These are phyloP conservation scores for Callocephalon fimbriatum DNA, from an alignment of 2,113 vertebrate species.

Conservation along the genomic window DNA sequence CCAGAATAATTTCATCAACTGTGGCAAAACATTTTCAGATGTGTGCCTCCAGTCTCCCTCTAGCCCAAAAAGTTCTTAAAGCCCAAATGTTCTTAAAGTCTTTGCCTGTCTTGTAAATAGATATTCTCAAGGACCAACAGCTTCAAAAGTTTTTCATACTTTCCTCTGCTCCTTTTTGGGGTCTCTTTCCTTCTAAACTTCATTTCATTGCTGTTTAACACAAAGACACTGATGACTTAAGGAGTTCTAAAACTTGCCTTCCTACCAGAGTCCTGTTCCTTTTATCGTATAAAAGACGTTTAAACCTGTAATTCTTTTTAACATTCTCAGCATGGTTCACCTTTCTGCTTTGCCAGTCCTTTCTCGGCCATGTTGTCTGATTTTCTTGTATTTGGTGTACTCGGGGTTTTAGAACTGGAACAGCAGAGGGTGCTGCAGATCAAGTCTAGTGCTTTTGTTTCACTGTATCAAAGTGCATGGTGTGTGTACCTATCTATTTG, in stretches of 20 bases:
- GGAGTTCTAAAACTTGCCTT: not conserved
- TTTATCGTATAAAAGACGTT: not conserved
- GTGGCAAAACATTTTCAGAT: not conserved
- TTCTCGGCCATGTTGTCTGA: not conserved
- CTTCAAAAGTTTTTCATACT: not conserved
- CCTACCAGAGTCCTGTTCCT: not conserved
- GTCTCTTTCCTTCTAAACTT: not conserved
- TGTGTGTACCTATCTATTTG: not conserved
- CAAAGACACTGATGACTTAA: not conserved
- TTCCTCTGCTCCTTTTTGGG: not conserved
- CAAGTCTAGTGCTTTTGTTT: not conserved
- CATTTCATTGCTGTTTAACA: not conserved
- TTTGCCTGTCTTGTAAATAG: not conserved
- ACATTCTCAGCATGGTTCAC: not conserved
- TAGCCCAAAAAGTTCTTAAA: not conserved
- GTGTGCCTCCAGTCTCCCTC: not conserved
- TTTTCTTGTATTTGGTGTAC: not conserved
- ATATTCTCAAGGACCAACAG: not conserved
- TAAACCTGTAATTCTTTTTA: not conserved
- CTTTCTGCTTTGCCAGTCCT: not conserved
- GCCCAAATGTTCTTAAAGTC: not conserved
- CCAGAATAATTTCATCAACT: not conserved
- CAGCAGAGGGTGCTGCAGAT: constrained; percentile 33
- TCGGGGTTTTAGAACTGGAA: not conserved
- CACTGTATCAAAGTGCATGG: fast-evolving